Evolutionary conservation across 2,797 vertebrate genomes (phyloP).

Genomic region (Lagodon rhomboides): DNA sequence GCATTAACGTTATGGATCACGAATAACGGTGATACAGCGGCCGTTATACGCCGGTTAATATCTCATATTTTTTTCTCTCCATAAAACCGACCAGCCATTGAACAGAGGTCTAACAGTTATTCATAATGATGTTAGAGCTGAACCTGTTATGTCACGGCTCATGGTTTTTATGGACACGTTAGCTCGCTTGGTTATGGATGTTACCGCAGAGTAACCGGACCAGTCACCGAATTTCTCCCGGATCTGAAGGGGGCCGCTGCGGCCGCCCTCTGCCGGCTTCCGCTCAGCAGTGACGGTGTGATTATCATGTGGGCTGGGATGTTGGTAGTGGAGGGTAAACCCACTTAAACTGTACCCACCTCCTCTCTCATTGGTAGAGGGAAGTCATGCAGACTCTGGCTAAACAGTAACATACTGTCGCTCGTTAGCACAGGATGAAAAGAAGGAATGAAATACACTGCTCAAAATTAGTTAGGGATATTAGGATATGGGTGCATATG

Average conservation of each 20-base stretch:
- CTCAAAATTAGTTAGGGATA: no score
- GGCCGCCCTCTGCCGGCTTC: conserved; percentile 32
- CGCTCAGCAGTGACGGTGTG: conserved; percentile 10
- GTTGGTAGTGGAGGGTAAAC: conserved; percentile 34
- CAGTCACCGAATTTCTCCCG: background rate
- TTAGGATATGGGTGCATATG: no score
- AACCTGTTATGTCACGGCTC: background rate
- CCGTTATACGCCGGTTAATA: background rate
- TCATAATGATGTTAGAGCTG: background rate
- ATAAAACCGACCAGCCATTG: background rate
- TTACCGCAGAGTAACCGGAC: background rate
- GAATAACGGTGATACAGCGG: background rate
- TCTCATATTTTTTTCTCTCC: conserved; percentile 5
- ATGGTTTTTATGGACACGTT: background rate
- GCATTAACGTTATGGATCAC: background rate
- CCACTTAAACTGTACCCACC: conserved; percentile 38
- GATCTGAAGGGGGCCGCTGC: background rate
- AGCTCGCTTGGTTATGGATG: background rate
- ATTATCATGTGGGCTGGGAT: conserved; percentile 41
- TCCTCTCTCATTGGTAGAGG: conserved; percentile 41
- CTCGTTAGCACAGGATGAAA: background rate
- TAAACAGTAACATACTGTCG: conserved; percentile 25
- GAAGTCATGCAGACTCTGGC: background rate
- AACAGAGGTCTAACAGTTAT: conserved; percentile 10
- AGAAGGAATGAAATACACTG: no score